Evolutionary conservation across 2,113 vertebrate genomes (phyloP), one percentile per base, ranked within the genome.

Genomic region (Felis chaus): DNA sequence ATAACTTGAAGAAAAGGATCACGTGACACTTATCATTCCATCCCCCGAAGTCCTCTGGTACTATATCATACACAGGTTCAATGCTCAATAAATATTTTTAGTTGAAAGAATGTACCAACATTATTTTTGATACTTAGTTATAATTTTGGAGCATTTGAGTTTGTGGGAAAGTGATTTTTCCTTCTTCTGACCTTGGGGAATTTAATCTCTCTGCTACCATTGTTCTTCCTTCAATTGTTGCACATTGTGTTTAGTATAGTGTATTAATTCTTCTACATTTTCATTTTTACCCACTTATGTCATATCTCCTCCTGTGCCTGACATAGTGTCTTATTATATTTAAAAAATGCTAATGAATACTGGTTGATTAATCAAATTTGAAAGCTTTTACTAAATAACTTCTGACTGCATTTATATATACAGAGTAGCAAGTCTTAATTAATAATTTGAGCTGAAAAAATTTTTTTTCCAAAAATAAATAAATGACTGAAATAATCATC

Each of bases 61-160:
- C n/a, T 69, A 3, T 53, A 27, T 66, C 5, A 36, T 71, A 48
- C 23, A 82, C 55, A 84, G 39, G 3, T 79, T 94, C 83, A 89
- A 88, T 94, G 45, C 8, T 45, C 68, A 82, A 45, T 94, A 93
- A 91, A 65, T 61, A 55, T 68, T 95, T 95, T 88, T 83, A 81
- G 61, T 82, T 23, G 29, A 78, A 86, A 82, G 6, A 31, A 66
- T 3, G 33, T 63, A 76, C 9, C n/a, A 86, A 61, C 1, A 16
- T 95, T 92, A 69, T 39, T 90, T 85, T 83, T 16, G 21, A 27
- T 53, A 74, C 2, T 65, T 79, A 79, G 11, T 66, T 91, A 53
- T 63, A 61, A 78, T 89, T 86, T 41, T 74, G 74, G 82, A 92
- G n/a, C 11, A 55, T 13, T 63, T 80, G 55, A 78, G 9, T 89